Evolutionary conservation across 2,113 vertebrate species (phyloP).

Genomic region (Tetrax tetrax): DNA sequence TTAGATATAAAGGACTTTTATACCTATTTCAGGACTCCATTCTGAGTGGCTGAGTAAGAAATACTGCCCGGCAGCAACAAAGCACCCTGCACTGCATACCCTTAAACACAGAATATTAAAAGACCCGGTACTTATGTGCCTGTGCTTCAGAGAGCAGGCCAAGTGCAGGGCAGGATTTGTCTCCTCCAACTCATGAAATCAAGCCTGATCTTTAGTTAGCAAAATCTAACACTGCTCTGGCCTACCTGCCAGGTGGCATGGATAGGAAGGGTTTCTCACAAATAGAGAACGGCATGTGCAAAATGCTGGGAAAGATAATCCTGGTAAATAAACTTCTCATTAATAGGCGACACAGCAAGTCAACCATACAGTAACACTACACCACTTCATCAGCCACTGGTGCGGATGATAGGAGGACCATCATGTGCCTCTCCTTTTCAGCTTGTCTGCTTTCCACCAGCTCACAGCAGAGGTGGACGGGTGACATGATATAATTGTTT

Average conservation of each 20-base stretch:
- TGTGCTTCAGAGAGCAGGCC: background rate
- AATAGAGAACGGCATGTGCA: background rate
- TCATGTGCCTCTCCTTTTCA: background rate
- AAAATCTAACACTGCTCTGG: background rate
- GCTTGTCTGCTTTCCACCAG: background rate
- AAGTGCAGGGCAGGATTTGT: background rate
- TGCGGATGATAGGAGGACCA: background rate
- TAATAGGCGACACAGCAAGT: background rate
- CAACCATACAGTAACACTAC: background rate
- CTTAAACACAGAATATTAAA: background rate
- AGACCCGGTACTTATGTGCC: background rate
- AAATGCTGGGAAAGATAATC: conserved; percentile 11
- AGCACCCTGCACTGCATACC: background rate
- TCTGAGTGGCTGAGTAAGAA: background rate
- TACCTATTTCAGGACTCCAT: background rate
- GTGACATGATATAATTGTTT: background rate
- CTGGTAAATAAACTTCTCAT: conserved; percentile 29
- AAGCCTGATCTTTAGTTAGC: background rate
- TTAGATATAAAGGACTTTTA: background rate
- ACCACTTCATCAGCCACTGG: background rate
- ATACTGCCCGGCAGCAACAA: background rate
- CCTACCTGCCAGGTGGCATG: background rate
- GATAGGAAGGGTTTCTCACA: background rate
- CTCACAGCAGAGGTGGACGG: background rate
- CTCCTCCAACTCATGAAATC: background rate